A percentile compares a stretch with the other conserved stretches of the same genome.
These are phyloP conservation scores for Athalia cordata DNA, from an alignment of 2,888 invertebrate species.

Conservation along the genomic window DNA sequence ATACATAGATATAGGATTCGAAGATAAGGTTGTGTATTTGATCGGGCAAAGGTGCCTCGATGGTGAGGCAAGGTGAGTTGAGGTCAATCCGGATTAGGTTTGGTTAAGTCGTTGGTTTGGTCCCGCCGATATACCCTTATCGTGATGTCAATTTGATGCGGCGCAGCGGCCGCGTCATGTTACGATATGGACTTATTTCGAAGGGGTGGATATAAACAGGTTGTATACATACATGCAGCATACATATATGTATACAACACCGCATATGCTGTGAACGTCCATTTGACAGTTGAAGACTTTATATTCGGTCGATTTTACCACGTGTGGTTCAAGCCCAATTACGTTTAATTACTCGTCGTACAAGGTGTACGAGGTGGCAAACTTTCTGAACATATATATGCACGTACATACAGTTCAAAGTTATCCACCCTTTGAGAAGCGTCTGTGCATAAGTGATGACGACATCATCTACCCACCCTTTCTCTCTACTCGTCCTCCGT, in stretches of 20 bases:
- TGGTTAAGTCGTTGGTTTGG: not conserved
- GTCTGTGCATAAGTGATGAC: not conserved
- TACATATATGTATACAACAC: not conserved
- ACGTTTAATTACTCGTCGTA: not conserved
- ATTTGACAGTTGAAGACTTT: not conserved
- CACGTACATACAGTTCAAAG: not conserved
- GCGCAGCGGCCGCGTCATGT: not conserved
- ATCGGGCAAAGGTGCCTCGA: constrained; percentile 1
- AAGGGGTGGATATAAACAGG: no score
- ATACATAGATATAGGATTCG: not conserved
- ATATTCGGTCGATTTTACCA: not conserved
- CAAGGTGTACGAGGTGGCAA: not conserved
- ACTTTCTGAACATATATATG: not conserved
- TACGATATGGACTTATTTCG: no score
- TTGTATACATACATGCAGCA: not conserved
- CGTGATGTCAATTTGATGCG: not conserved
- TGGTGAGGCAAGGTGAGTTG: not conserved
- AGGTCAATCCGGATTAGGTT: not conserved
- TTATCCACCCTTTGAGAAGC: constrained; percentile 23
- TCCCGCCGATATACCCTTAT: not conserved
- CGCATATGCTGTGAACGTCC: not conserved
- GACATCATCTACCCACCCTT: no score
- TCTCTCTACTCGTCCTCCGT: not conserved
- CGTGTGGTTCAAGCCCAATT: constrained; percentile 10
- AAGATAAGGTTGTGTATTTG: not conserved